phyloP scores from a whole-genome alignment of 2,797 vertebrate species.

The Acestrorhynchus altus region DNA sequence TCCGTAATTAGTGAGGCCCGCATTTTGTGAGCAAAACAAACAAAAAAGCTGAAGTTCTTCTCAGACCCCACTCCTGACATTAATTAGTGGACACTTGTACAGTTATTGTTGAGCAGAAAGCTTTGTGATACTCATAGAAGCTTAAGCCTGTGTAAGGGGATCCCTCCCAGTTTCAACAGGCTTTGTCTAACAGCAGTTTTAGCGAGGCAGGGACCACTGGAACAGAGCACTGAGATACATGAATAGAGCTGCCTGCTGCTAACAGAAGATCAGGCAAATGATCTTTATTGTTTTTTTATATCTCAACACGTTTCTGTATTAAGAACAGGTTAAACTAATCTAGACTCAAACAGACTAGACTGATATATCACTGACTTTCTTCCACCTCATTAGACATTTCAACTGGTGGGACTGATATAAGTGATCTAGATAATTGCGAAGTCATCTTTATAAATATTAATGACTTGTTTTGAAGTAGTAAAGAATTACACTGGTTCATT shows the following conservation, averaged over 20 bases:
- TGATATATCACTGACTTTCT: too few relatives aligned
- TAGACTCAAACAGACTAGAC: too few relatives aligned
- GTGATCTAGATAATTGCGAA: not conserved
- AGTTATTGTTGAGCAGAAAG: constrained; percentile 60
- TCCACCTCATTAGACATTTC: not conserved
- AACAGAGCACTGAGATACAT: not conserved
- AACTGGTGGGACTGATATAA: not conserved
- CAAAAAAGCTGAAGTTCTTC: constrained; percentile 62
- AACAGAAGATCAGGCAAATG: constrained; percentile 7
- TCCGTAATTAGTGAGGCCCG: constrained; percentile 66
- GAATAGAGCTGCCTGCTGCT: not conserved
- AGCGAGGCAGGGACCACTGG: not conserved
- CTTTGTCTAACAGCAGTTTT: constrained; percentile 26
- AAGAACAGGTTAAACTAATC: not conserved
- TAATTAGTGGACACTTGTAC: constrained; percentile 63
- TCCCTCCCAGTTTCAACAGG: constrained; percentile 32
- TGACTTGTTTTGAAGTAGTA: not conserved
- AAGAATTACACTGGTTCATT: not conserved
- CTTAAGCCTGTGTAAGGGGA: constrained; percentile 46
- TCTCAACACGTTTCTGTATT: not conserved
- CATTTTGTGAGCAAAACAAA: constrained; percentile 50
- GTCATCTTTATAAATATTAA: too few relatives aligned
- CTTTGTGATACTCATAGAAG: constrained; percentile 54
- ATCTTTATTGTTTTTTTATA: not conserved
- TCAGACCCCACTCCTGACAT: constrained; percentile 56